Evolutionary conservation across 2,113 vertebrate genomes (phyloP), one percentile per base, ranked within the genome.

Genomic region (Triplophysa rosa): DNA sequence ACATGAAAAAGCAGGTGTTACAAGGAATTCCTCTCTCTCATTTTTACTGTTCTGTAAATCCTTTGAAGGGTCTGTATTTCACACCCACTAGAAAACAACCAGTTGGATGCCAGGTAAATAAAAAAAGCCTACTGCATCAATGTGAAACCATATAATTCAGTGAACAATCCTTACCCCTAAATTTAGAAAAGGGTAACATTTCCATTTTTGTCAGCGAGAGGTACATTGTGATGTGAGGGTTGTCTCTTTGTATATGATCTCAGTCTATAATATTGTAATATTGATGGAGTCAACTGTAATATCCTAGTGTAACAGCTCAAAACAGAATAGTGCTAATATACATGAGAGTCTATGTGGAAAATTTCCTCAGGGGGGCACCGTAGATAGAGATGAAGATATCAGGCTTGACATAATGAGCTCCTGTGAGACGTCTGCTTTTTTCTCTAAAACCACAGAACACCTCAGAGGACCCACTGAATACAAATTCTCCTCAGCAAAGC

Each of bases 371-470:
- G 59, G 33, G 78, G 79, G 79, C 61, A 70, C 76, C 72, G 63
- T 23, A 74, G 70, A 79, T 74, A 77, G 61, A 84, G 77, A 80
- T 70, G 26, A 87, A 79, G 84, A 84, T 74, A 69, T 84, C 87
- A 81, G 77, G 66, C 65, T 83, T 83, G 73, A 78, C 79, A 80
- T 61, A 78, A 67, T 73, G 78, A 80, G 82, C 72, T 71, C 85
- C 63, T 58, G 63, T 21, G 67, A 84, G 72, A 61, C 62, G 76
- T 78, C 65, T 62, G 52, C 67, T 74, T 79, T 63, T 77, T 74
- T 69, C 66, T 12, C 59, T 75, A 67, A 67, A 77, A 77, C 45
- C 45, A 72, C 19, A 47, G 64, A 75, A 62, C 42, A 66, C 70
- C 63, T 74, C 54, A 67, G 68, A 21, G 67, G 58, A 37, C 45